These are phyloP conservation scores for Leucozona laternaria DNA, from an alignment of 2,888 invertebrate genomes.

Conservation along the genomic window DNA sequence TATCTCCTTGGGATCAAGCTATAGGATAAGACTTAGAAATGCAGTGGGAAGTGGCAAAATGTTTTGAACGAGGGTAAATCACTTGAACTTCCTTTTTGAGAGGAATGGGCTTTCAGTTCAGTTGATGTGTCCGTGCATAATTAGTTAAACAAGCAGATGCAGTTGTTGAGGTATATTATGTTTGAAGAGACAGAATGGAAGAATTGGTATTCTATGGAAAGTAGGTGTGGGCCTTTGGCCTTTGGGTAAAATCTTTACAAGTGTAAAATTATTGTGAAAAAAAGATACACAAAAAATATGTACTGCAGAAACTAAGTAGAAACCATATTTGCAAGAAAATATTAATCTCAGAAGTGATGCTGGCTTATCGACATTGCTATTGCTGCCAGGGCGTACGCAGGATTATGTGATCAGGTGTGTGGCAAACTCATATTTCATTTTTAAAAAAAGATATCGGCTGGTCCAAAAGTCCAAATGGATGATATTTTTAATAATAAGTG, in stretches of 20 bases:
- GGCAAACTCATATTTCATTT: too few relatives aligned
- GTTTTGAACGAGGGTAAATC: constrained; percentile 42
- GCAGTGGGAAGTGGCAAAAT: constrained; percentile 40
- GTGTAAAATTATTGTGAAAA: neutral
- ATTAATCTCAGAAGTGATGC: too few relatives aligned
- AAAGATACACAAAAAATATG: too few relatives aligned
- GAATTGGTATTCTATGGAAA: neutral
- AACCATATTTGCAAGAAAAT: too few relatives aligned
- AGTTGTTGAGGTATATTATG: neutral
- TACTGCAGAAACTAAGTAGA: too few relatives aligned
- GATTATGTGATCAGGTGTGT: too few relatives aligned
- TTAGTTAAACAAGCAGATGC: constrained; percentile 45
- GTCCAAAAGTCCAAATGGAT: too few relatives aligned
- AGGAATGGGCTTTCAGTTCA: constrained; percentile 45
- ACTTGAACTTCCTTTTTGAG: constrained; percentile 67
- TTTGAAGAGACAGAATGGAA: neutral
- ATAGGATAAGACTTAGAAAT: constrained; percentile 8
- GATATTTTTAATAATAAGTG: too few relatives aligned
- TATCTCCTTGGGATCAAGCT: constrained; percentile 15
- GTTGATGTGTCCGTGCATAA: constrained; percentile 43
- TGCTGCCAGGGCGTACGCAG: too few relatives aligned
- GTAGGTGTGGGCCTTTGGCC: neutral
- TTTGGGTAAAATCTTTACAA: neutral
- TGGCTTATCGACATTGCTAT: too few relatives aligned
- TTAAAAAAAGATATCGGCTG: too few relatives aligned